Percentiles rank a stretch among this genome's conserved stretches.
Evolutionary conservation across 2,113 vertebrate species (phyloP).

Genomic region (Saimiri boliviensis): DNA sequence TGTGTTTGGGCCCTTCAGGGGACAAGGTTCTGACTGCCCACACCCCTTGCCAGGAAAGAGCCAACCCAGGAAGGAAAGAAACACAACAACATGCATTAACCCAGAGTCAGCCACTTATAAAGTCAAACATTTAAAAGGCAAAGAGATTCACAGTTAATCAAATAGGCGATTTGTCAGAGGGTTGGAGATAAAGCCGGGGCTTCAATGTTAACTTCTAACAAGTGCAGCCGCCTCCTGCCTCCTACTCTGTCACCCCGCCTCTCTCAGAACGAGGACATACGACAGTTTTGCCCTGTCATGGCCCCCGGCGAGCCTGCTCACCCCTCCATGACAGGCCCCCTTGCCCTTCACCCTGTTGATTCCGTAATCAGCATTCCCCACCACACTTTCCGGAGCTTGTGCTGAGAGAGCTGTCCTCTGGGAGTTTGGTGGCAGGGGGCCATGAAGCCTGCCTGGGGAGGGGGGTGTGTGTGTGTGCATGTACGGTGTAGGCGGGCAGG

Average conservation of each 20-base stretch:
- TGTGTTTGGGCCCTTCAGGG: not conserved
- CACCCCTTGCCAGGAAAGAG: not conserved
- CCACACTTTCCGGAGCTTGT: fast-evolving
- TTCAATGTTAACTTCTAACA: not conserved
- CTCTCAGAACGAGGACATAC: not conserved
- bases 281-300: fast-evolving
- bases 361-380: not conserved
- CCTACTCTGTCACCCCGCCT: not conserved
- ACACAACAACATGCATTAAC: not conserved
- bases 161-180: not conserved
- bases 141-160: slow-evolving; percentile 25
- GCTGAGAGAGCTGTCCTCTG: not conserved
- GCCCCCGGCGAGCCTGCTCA: not conserved
- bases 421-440: not conserved
- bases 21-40: not conserved
- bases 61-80: not conserved
- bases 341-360: not conserved
- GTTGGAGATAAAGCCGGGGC: not conserved
- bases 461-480: too few relatives aligned
- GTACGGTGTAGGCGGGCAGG: not conserved
- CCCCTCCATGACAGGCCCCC: not conserved
- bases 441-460: fast-evolving
- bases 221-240: not conserved
- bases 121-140: slow-evolving; percentile 37
- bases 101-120: not conserved